These are phyloP conservation scores for Amphimedon queenslandica DNA, from an alignment of 37 sponge, comb jelly and placozoan genomes.

Conservation along the genomic window DNA sequence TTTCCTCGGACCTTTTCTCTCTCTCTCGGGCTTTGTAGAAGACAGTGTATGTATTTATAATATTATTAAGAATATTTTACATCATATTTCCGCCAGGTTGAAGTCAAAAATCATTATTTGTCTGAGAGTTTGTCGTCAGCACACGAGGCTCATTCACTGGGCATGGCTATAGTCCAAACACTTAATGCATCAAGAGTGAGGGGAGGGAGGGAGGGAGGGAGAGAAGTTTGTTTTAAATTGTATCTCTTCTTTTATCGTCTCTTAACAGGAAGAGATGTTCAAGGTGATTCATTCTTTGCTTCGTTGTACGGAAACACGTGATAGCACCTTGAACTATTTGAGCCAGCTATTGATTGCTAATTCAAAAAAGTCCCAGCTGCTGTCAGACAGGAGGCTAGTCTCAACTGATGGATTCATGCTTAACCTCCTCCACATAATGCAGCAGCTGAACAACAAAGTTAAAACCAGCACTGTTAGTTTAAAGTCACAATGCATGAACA, in stretches of 20 bases:
- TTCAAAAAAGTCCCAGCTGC: slow-evolving; percentile 31
- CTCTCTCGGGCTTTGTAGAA: slow-evolving; percentile 50
- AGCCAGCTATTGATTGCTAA: slow-evolving; percentile 47
- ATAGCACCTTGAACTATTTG: slow-evolving; percentile 41
- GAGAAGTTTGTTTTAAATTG: background rate
- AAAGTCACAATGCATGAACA: background rate
- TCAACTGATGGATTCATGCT: slow-evolving; percentile 68
- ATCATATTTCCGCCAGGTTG: slow-evolving; percentile 4
- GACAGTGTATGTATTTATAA: slow-evolving; percentile 16
- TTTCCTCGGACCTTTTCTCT: slow-evolving; percentile 65
- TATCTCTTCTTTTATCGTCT: background rate
- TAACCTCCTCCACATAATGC: slow-evolving; percentile 75
- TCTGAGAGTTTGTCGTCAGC: background rate
- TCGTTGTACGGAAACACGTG: slow-evolving; percentile 55
- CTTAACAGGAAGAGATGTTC: slow-evolving; percentile 45
- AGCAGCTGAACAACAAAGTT: slow-evolving; percentile 70
- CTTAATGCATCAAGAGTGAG: background rate
- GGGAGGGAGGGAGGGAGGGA: background rate
- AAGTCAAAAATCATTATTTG: background rate
- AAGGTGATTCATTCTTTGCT: slow-evolving; percentile 53
- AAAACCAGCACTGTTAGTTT: slow-evolving; percentile 62
- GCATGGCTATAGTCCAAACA: background rate
- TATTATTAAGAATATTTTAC: too few relatives aligned
- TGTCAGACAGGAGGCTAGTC: slow-evolving; percentile 26
- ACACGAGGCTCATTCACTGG: background rate